Conservation (phyloP, 2,888 invertebrate species). For the Thymelicus lineola region DNA sequence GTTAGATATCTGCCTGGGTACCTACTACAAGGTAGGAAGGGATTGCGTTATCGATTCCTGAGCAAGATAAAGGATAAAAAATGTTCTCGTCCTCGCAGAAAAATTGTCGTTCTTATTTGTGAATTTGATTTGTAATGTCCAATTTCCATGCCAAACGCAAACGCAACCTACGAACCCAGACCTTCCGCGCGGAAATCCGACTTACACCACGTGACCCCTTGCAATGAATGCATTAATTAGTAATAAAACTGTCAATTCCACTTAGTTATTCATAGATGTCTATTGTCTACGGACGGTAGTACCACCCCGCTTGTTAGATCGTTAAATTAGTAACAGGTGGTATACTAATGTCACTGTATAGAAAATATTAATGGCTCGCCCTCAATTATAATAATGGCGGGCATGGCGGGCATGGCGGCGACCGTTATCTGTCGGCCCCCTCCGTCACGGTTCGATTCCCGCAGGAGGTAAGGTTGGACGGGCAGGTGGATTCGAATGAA, state of each 20-base stretch:
- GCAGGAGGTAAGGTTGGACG: conserved; percentile 25
- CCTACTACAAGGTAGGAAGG: too few species aligned
- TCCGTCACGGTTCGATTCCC: conserved; percentile 39
- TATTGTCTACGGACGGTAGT: not conserved
- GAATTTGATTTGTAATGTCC: too few species aligned
- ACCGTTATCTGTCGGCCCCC: conserved; percentile 28
- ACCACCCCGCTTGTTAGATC: conserved; percentile 4
- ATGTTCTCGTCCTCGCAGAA: too few species aligned
- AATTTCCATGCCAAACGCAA: too few species aligned
- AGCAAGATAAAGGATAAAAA: too few species aligned
- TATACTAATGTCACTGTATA: conserved; percentile 8
- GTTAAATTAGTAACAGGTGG: not conserved
- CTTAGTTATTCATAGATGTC: not conserved
- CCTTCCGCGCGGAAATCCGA: too few species aligned
- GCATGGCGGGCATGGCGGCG: too few species aligned
- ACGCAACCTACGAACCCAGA: too few species aligned
- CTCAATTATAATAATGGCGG: conserved; percentile 33
- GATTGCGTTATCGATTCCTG: too few species aligned
- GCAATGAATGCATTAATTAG: not conserved
- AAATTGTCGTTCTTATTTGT: too few species aligned
- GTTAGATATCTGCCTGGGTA: too few species aligned
- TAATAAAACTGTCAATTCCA: not conserved
- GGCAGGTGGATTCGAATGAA: conserved; percentile 15
- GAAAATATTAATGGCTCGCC: conserved; percentile 25
- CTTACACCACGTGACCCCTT: too few species aligned